Evolutionary conservation across 2,888 invertebrate species (phyloP), one percentile per base, ranked within the genome.

Genomic region (Melieria picta): DNA sequence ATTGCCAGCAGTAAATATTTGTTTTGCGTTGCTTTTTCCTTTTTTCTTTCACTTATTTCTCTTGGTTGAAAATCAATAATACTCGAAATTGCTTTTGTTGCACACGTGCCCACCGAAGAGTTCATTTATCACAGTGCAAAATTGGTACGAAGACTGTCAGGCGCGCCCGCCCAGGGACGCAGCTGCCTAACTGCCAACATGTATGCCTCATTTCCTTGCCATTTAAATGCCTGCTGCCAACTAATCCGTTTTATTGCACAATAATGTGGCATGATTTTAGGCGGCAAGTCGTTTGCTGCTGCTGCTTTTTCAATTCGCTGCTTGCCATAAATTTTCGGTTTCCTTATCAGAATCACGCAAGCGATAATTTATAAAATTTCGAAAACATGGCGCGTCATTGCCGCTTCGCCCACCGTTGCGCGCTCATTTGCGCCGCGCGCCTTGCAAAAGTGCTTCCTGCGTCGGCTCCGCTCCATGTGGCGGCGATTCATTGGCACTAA

Each of bases 41-140:
- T 16, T 5, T 13, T 16, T 57, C 13, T 4, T 3, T 5, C 42
- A 5, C 42, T 11, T 5, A 13, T 57, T 11, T 60, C n/a, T 60
- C 13, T 60, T 60, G 7, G 50, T 58, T 43, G 13, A 48, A 58
- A 58, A 66, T 58, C 58, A 66, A 66, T 66, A 66, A 48, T 42
- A 66, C 66, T 46, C 48, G 48, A 66, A 66, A 66, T 66, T 66
- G 48, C 48, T 66, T 66, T 66, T 58, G 46, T 58, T 13, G 43
- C 58, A 66, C 48, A 58, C 58, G 58, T 58, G 66, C 58, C 66
- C 60, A 42, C 58, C 58, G 66, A 42, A 48, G 13, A 47, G 60
- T 66, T 66, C 66, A 66, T 66, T 66, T 66, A 66, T 66, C 50
- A 66, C 48, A 50, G 30, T 30, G 30, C 30, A 30, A 30, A 30